phyloP scores from a whole-genome alignment of 2,113 vertebrate species.

The Nymphicus hollandicus region DNA sequence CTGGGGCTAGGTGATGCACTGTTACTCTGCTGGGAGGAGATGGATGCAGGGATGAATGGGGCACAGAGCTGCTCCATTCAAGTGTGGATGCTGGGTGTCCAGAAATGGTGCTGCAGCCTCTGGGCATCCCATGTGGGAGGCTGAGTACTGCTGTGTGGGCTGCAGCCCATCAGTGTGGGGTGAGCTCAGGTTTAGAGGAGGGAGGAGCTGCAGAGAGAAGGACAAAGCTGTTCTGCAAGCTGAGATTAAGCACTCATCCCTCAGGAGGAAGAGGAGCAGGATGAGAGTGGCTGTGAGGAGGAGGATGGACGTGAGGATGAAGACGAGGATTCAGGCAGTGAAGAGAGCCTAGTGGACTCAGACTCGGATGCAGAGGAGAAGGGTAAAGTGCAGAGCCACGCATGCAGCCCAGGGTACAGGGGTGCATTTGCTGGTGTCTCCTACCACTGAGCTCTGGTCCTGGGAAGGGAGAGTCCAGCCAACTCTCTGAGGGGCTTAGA shows the following conservation, averaged over 20 bases:
- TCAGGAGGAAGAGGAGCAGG: conserved; percentile 86
- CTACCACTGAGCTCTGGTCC: not conserved
- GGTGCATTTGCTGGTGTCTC: not conserved
- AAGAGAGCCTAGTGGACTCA: conserved; percentile 92
- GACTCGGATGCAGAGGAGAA: conserved; percentile 94
- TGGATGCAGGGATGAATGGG: not conserved
- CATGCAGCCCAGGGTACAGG: not conserved
- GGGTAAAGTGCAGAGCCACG: conserved; percentile 63
- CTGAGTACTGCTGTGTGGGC: not conserved
- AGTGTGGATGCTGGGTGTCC: not conserved
- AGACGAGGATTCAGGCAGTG: conserved; percentile 90
- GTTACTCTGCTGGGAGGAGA: not conserved
- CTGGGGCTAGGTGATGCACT: too few species aligned
- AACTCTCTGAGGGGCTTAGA: not conserved
- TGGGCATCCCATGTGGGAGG: not conserved
- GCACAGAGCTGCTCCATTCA: not conserved
- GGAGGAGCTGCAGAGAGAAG: not conserved
- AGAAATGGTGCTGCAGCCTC: not conserved
- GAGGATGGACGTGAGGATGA: conserved; percentile 87
- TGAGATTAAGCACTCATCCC: conserved; percentile 1
- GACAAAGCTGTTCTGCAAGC: not conserved
- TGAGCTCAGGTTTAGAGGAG: not conserved
- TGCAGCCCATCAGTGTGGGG: not conserved
- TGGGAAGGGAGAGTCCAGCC: not conserved
- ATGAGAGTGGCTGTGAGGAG: conserved; percentile 92